Conservation (phyloP, 2,113 vertebrate species). For the Spilogale gracilis region DNA sequence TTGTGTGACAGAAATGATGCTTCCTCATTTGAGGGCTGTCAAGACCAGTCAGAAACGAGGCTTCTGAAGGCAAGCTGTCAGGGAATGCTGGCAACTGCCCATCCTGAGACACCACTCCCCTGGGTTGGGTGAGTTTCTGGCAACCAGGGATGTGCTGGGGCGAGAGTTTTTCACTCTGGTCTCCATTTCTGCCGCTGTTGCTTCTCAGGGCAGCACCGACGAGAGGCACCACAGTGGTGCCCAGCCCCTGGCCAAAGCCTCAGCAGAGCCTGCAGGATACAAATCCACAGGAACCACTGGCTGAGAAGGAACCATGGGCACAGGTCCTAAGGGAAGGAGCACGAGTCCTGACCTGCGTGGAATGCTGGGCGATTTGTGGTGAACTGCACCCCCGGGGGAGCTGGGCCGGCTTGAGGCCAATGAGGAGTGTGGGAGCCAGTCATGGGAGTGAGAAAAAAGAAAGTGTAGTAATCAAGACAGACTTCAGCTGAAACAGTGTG, state of each 20-base stretch:
- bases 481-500: neutral
- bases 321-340: neutral
- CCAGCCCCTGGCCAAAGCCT: neutral
- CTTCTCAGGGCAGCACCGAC: neutral
- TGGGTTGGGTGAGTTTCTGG: neutral
- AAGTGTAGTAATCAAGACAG: neutral
- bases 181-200: neutral
- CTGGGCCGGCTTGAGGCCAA: neutral
- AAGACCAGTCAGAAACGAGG: neutral
- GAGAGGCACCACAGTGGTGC: neutral
- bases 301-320: neutral
- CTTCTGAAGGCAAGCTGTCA: neutral
- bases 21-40: neutral
- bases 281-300: neutral
- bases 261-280: neutral
- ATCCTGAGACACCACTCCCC: neutral
- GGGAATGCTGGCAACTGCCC: neutral
- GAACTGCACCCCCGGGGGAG: neutral
- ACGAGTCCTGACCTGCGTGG: rapidly evolving
- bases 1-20: neutral
- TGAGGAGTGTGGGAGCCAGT: neutral
- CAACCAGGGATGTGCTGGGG: neutral
- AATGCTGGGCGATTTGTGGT: neutral
- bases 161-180: neutral
- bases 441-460: neutral